These are phyloP conservation scores for Chloropsis cyanopogon DNA, from an alignment of 2,113 vertebrate genomes.

Conservation along the genomic window DNA sequence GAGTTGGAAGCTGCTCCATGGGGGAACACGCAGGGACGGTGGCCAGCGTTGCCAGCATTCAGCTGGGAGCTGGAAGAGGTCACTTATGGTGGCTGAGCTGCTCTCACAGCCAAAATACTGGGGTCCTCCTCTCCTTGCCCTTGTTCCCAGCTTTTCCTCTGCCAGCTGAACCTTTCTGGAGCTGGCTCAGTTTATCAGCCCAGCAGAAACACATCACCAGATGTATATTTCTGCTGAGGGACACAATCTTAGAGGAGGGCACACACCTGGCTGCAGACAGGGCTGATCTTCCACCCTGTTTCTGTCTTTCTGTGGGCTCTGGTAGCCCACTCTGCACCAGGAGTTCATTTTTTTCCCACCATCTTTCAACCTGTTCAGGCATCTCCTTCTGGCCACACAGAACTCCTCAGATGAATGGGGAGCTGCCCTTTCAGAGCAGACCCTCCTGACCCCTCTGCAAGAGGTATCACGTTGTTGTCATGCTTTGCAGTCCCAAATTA, in stretches of 20 bases:
- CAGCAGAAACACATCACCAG: neutral
- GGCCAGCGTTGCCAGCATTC: rapidly evolving
- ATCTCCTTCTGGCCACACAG: neutral
- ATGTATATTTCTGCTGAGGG: neutral
- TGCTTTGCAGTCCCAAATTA: neutral
- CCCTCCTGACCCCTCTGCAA: neutral
- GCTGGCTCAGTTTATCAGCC: neutral
- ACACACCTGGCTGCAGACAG: neutral
- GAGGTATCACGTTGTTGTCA: neutral
- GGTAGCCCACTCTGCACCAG: neutral
- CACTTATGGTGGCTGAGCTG: neutral
- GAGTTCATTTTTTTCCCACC: neutral
- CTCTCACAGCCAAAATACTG: rapidly evolving
- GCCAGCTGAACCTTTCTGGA: neutral
- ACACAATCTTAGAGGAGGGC: neutral
- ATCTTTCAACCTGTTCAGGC: neutral
- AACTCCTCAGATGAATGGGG: neutral
- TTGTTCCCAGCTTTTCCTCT: neutral
- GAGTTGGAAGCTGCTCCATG: neutral
- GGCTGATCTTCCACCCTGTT: neutral
- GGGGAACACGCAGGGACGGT: neutral
- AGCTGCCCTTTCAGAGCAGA: neutral
- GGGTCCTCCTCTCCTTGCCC: neutral
- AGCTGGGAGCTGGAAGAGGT: neutral
- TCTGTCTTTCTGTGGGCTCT: neutral